phyloP scores from a whole-genome alignment of 2,113 vertebrate species.

The Leptosomus discolor region DNA sequence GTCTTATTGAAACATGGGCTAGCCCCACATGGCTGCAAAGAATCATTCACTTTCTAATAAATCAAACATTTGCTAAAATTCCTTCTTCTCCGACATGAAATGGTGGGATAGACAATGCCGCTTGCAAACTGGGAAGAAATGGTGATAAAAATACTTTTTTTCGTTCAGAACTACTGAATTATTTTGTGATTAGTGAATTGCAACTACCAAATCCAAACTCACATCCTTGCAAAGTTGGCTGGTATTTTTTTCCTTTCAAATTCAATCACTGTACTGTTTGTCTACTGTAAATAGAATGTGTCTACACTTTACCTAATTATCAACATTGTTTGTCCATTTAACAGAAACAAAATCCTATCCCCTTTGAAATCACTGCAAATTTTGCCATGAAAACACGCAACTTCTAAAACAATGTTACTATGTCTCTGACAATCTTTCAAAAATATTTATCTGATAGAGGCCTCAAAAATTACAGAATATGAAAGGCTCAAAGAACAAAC shows the following conservation, averaged over 20 bases:
- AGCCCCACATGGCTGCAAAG: constrained; percentile 87
- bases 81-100: constrained; percentile 76
- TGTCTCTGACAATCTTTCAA: not conserved
- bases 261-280: constrained; percentile 35
- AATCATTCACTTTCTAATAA: constrained; percentile 91
- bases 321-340: constrained; percentile 24
- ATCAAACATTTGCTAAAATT: constrained; percentile 89
- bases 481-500: not conserved
- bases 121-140: constrained; percentile 75
- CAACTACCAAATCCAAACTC: constrained; percentile 7
- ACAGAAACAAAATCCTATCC: constrained; percentile 11
- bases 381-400: constrained; percentile 21
- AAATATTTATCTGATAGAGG: not conserved
- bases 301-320: not conserved
- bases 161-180: not conserved
- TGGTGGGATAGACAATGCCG: constrained; percentile 76
- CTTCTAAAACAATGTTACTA: not conserved
- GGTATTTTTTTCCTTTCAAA: constrained; percentile 42
- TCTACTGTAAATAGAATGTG: constrained; percentile 55
- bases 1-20: constrained; percentile 91
- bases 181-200: constrained; percentile 31
- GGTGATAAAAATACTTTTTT: constrained; percentile 68
- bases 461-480: not conserved
- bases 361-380: not conserved
- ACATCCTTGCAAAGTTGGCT: not conserved